These are phyloP conservation scores for Drosophila saltans DNA, from an alignment of 1,140 invertebrate species.

Conservation along the genomic window DNA sequence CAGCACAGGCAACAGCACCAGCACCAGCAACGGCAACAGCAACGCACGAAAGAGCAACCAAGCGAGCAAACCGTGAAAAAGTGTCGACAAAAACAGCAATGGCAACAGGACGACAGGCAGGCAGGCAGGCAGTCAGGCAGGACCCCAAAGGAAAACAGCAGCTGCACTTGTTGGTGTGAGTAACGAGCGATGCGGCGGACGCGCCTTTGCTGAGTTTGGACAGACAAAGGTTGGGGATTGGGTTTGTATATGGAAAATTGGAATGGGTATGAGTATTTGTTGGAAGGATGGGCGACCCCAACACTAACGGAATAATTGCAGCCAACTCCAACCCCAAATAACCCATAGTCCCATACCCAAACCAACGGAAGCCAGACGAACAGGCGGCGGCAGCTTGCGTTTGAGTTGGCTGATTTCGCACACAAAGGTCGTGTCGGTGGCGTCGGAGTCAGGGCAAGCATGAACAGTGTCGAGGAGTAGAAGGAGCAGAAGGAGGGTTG, in stretches of 20 bases:
- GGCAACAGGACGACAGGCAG: slow-evolving; percentile 53
- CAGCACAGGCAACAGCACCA: slow-evolving; percentile 41
- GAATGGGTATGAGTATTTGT: neutral
- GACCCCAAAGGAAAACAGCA: slow-evolving; percentile 57
- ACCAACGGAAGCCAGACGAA: slow-evolving; percentile 71
- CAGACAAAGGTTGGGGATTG: slow-evolving; percentile 13
- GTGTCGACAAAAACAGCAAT: slow-evolving; percentile 77
- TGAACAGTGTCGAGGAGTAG: neutral
- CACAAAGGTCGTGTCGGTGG: slow-evolving; percentile 36
- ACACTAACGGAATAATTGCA: slow-evolving; percentile 80
- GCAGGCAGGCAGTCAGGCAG: slow-evolving; percentile 11
- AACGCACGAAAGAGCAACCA: slow-evolving; percentile 80
- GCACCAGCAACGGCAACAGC: slow-evolving; percentile 48
- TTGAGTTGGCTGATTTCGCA: slow-evolving; percentile 73
- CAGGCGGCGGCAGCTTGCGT: slow-evolving; percentile 62
- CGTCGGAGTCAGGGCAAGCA: neutral
- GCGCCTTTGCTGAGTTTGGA: slow-evolving; percentile 61
- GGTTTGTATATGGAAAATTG: neutral
- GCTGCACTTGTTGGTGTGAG: slow-evolving; percentile 74
- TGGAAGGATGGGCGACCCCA: slow-evolving; percentile 53
- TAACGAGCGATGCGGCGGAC: slow-evolving; percentile 77
- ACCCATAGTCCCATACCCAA: neutral
- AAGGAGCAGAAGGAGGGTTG: slow-evolving; percentile 14
- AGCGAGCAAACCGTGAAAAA: slow-evolving; percentile 80
- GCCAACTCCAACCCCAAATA: slow-evolving; percentile 64